phyloP scores from a whole-genome alignment of 2,797 vertebrate species.

The Chrysocyon brachyurus region DNA sequence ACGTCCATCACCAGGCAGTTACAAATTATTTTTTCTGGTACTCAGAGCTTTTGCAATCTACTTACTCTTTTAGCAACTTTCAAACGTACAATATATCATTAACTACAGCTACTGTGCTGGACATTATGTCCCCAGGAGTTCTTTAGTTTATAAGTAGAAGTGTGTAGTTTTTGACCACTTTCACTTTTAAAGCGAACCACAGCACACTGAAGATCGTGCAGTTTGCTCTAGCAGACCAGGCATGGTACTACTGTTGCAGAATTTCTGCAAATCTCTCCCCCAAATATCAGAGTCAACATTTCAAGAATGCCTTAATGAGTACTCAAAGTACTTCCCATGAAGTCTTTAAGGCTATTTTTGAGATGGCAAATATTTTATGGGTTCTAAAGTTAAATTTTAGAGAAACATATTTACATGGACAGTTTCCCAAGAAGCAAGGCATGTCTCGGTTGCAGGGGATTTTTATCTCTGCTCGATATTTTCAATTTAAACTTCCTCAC shows the following conservation, averaged over 20 bases:
- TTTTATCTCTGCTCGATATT: slow-evolving; percentile 57
- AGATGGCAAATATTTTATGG: not conserved
- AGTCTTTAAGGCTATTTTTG: slow-evolving; percentile 12
- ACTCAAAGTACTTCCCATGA: too few relatives aligned
- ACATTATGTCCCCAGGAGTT: not conserved
- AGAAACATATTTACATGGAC: not conserved
- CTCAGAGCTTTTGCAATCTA: not conserved
- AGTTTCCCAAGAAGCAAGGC: not conserved
- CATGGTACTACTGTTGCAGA: too few relatives aligned
- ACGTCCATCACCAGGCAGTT: too few relatives aligned
- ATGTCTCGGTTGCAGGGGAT: not conserved
- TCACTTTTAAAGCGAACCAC: not conserved
- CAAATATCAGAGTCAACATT: not conserved
- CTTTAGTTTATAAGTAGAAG: not conserved
- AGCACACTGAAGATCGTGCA: not conserved
- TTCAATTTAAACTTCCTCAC: slow-evolving; percentile 45
- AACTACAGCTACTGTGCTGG: fast-evolving
- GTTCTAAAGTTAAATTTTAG: not conserved
- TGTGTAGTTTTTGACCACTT: not conserved
- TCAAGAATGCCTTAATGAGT: not conserved
- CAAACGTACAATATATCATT: fast-evolving
- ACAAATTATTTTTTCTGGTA: not conserved
- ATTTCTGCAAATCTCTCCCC: not conserved
- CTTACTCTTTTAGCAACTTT: not conserved
- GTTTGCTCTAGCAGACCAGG: not conserved